Base-by-base conservation (phyloP, 2,888 invertebrate genomes). In the Cephus spinipes region DNA sequence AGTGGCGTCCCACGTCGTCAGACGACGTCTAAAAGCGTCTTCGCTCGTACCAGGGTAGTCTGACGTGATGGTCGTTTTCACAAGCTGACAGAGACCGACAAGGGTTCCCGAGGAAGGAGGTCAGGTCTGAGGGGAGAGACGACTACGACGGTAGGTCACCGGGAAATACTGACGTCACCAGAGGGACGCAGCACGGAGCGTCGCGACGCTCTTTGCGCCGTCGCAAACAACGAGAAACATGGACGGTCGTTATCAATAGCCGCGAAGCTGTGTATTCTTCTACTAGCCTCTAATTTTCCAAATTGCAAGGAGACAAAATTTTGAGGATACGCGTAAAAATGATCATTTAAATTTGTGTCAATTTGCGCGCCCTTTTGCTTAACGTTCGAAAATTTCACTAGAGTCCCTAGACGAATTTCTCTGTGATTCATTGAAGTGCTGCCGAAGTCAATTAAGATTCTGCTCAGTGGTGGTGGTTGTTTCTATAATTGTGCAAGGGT, bases 161-260 rank as follows among this genome's bases (percentile, higher is more conserved):
- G 55, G 55, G 23, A 55, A 55, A 55, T 23, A 55, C 55, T 71
- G 71, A 71, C 71, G 71, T 71, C 71, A 71, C 31, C 32, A 71
- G 71, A 71, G 55, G 55, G 55, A 55, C 55, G 55, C 55, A 55
- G 55, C 55, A 55, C 71, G 12, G 32, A 33, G 71, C 31, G 71
- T 33, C 32, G 33, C 71, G 71, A 71, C 71, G 71, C 4, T 31
- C 71, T 71, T 71, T 71, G 83, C 85, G 84, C 80, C 77, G 75
- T 76, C 75, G 78, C 80, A 82, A 74, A 81, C 81, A 77, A 81
- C 79, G 82, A 55, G 55, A 84, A 87, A 85, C 83, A 88, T 86
- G 87, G 83, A 85, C 84, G 55, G 55, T 55, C 55, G 83, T 84
- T 84, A 82, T 84, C 84, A 83, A 82, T 83, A 83, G 81, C 76